Conservation (phyloP, 2,888 invertebrate genomes). For the Pyrrhosoma nymphula region DNA sequence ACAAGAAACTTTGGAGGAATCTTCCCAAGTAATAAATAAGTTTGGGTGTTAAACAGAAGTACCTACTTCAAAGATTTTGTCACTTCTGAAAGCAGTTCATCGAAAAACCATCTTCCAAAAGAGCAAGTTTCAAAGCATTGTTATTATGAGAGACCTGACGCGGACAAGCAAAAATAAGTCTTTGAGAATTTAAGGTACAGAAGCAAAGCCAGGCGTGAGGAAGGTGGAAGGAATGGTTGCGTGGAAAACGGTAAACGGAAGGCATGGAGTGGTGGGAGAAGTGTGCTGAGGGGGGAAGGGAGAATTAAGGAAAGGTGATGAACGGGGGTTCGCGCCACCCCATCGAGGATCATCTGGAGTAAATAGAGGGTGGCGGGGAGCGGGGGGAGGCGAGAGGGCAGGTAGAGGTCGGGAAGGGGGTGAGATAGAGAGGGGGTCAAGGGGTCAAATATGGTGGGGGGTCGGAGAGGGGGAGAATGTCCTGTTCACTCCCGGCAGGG, state of each 20-base stretch:
- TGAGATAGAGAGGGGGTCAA: not conserved
- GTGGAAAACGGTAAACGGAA: not conserved
- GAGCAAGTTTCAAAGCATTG: too few relatives aligned
- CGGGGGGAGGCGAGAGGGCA: not conserved
- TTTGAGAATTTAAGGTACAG: too few relatives aligned
- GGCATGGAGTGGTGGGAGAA: not conserved
- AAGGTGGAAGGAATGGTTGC: not conserved
- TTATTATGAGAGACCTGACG: too few relatives aligned
- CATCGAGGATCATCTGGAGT: not conserved
- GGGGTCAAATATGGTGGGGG: not conserved
- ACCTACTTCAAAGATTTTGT: too few relatives aligned
- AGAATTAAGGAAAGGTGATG: not conserved
- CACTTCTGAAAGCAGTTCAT: too few relatives aligned
- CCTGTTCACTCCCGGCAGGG: not conserved
- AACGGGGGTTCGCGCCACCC: not conserved
- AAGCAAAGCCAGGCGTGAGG: too few relatives aligned
- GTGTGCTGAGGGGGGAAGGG: not conserved
- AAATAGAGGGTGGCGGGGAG: not conserved
- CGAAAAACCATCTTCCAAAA: too few relatives aligned
- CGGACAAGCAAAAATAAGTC: too few relatives aligned
- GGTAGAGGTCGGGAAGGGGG: not conserved
- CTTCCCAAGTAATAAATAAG: too few relatives aligned
- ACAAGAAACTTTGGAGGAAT: too few relatives aligned
- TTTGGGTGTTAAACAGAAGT: too few relatives aligned
- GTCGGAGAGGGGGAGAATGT: not conserved